Evolutionary conservation across 2,888 invertebrate genomes (phyloP), one percentile per base, ranked within the genome.

Genomic region (Idaea aversata): DNA sequence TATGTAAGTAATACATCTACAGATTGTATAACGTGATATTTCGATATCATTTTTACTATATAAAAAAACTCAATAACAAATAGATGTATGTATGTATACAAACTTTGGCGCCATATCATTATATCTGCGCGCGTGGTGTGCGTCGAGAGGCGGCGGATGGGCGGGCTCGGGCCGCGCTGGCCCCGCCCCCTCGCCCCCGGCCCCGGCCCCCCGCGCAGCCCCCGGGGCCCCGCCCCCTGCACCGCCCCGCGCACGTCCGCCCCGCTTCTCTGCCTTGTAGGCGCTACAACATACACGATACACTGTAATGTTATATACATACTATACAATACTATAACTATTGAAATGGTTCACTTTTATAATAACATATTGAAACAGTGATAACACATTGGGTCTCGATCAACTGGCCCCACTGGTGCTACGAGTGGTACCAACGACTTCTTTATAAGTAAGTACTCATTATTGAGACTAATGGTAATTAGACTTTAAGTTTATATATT

Each of bases 41-140:
- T n/a, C n/a, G n/a, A n/a, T n/a, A n/a, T n/a, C 36, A 58, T 15
- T 57, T 34, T 38, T 68, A 60, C 34, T 65, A 75, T 77, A 66
- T 68, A 76, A 76, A 75, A 77, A 6, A 3, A 15, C 1, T 57
- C 57, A 57, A 13, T 57, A 15, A 57, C 57, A 57, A 57, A 57
- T 57, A 57, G 1, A 15, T 15, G 5, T n/a, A 16, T 38, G 25
- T 63, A 13, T 36, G 62, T 13, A 66, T 81, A 95, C 96, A 96
- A 94, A 97, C 97, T 97, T 97, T 86, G 97, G 97, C 84, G 97
- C 97, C 95, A 96, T 96, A 90, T 97, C 97, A 86, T 96, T 95
- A 93, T 97, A 97, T 91, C 91, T 83, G 91, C 91, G 91, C 97
- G 95, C 81, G 96, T 95, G 87, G 88, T 88, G 89, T 85, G 96